Conservation (phyloP, 2,797 vertebrate genomes). For the Sebastes baramenuke region DNA sequence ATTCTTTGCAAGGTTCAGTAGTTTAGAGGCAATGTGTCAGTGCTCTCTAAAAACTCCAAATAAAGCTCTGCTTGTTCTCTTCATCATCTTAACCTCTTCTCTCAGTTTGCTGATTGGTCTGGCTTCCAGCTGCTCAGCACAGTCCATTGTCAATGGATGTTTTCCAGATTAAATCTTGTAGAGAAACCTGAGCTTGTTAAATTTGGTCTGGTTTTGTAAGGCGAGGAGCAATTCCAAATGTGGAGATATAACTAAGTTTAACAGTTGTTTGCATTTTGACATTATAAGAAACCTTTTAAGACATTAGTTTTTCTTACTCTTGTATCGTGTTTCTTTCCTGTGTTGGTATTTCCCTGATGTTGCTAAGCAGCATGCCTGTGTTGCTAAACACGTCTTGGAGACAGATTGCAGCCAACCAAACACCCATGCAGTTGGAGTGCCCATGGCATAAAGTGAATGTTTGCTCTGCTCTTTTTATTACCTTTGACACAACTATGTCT, state of each 20-base stretch:
- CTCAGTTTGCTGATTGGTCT: not conserved
- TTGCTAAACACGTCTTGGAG: slow-evolving; percentile 67
- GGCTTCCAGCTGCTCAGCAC: slow-evolving; percentile 5
- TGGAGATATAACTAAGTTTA: not conserved
- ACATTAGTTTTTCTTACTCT: slow-evolving; percentile 10
- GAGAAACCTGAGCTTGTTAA: not conserved
- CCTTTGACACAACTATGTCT: not conserved
- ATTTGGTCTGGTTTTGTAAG: not conserved
- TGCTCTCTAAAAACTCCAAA: not conserved
- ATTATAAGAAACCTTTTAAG: slow-evolving; percentile 6
- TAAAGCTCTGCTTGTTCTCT: not conserved
- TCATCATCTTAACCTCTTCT: not conserved
- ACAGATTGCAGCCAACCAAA: slow-evolving; percentile 27
- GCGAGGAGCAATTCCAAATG: not conserved
- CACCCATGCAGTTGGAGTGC: not conserved
- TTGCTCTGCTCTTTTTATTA: not conserved
- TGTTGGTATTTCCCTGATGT: slow-evolving; percentile 54
- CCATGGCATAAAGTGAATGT: not conserved
- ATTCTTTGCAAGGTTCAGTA: not conserved
- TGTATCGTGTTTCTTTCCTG: slow-evolving; percentile 19
- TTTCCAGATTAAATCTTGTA: not conserved
- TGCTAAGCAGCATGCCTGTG: slow-evolving; percentile 65
- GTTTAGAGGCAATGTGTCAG: not conserved
- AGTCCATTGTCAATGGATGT: not conserved
- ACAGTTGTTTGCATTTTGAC: slow-evolving; percentile 15